Conservation (phyloP, 2,888 invertebrate genomes). For the Norana najaformis region DNA sequence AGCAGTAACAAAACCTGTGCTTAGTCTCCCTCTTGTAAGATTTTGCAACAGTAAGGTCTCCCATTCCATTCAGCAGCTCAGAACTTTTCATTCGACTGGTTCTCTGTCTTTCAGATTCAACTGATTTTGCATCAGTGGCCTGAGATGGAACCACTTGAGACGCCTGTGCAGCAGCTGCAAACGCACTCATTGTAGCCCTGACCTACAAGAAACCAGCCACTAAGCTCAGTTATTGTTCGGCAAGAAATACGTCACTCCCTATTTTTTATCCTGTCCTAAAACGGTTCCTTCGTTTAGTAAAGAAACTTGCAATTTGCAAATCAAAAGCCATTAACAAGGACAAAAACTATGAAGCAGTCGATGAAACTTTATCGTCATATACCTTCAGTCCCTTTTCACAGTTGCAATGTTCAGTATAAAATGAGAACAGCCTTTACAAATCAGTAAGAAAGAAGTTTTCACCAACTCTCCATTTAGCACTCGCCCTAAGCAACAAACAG, state of each 20-base stretch:
- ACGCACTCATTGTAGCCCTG: background rate
- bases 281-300: background rate
- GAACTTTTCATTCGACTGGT: conserved; percentile 24
- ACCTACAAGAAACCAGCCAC: background rate
- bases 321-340: background rate
- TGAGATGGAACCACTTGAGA: conserved; percentile 1
- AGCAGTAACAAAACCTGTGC: conserved; percentile 32
- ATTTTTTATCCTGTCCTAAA: background rate
- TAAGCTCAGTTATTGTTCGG: background rate
- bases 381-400: background rate
- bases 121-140: background rate
- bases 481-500: background rate
- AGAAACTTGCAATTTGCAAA: background rate
- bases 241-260: background rate
- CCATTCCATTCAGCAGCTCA: conserved; percentile 36
- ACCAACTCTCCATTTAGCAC: background rate
- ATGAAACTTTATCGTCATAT: background rate
- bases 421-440: background rate
- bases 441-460: background rate
- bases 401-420: background rate
- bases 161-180: background rate
- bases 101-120: background rate
- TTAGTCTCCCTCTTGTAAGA: conserved; percentile 35
- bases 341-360: background rate
- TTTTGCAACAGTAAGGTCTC: conserved; percentile 37